These are phyloP conservation scores for Eretmochelys imbricata DNA, from an alignment of 2,113 vertebrate species.

Conservation along the genomic window DNA sequence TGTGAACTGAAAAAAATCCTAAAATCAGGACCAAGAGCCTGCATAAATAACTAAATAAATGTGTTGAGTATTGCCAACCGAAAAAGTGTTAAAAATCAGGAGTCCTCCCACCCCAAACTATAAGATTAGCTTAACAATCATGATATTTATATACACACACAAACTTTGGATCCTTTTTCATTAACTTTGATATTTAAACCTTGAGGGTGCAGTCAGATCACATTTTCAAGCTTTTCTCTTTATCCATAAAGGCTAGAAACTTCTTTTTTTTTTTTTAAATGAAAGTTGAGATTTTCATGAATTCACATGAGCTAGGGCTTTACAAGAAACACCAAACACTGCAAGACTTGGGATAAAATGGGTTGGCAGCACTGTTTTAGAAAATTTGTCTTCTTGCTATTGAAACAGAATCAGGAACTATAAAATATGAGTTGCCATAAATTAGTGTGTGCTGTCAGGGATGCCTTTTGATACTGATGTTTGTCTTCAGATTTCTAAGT, in stretches of 20 bases:
- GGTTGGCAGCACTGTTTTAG: background rate
- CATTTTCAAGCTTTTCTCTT: background rate
- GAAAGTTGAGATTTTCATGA: background rate
- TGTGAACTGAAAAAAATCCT: background rate
- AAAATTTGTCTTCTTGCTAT: background rate
- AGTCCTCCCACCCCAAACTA: background rate
- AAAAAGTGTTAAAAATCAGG: background rate
- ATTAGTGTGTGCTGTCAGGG: background rate
- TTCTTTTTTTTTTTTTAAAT: background rate
- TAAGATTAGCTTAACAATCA: background rate
- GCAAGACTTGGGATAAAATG: background rate
- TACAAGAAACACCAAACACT: background rate
- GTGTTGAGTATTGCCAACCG: background rate
- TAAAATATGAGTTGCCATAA: background rate
- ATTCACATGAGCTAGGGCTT: background rate
- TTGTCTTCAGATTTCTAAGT: background rate
- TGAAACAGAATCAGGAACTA: constrained; percentile 21
- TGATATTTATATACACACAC: background rate
- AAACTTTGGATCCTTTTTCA: background rate
- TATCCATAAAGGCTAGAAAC: background rate
- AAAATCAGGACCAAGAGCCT: background rate
- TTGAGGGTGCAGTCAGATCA: background rate
- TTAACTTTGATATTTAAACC: background rate
- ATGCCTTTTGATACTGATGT: background rate
- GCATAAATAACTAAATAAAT: background rate